Evolutionary conservation across 2,888 invertebrate species (phyloP), one percentile per base, ranked within the genome.

Genomic region (Cyclophora punctaria): DNA sequence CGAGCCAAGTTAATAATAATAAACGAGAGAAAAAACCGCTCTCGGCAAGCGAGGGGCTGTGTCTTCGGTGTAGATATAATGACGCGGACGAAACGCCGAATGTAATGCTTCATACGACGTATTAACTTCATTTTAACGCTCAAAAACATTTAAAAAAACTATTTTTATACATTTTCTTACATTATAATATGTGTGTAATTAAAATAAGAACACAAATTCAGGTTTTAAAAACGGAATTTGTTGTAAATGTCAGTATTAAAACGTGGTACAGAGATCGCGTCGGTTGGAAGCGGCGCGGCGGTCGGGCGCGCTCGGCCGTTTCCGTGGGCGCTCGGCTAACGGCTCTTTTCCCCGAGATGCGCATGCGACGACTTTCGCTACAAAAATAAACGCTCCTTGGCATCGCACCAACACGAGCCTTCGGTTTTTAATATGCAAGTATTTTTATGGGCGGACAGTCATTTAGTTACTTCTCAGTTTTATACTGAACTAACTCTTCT

Each of bases 301-400:
- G 46, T 83, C 85, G 85, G 77, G 62, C 51, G 65, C 53, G 64
- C 57, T 83, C 86, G 86, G 74, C 51, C 48, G 71, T 77, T 73
- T 82, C 76, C 84, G 85, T 51, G 53, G 64, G 49, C 48, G 71
- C 51, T 84, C 84, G 84, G 79, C 66, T 84, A 85, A 84, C 84
- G 85, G 84, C 75, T 83, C 83, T 82, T 83, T 82, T 76, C 80
- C 77, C 73, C 67, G 59, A 46, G 66, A 52, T 56, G 58, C 58
- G 57, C 55, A 37, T 53, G 70, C 76, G 76, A 78, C 66, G 72
- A 84, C 83, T 84, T 84, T 84, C 83, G 83, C 82, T 84, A 83
- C 82, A 80, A 81, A 86, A 86, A 87, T 87, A 87, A 85, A 84
- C 73, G 76, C 78, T 84, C 84, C 84, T 86, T 87, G 87, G 87